A percentile compares a stretch with the other conserved stretches of the same genome.
These are phyloP conservation scores for Rotaria sp. DNA, from an alignment of 2,888 invertebrate genomes.

Conservation along the genomic window DNA sequence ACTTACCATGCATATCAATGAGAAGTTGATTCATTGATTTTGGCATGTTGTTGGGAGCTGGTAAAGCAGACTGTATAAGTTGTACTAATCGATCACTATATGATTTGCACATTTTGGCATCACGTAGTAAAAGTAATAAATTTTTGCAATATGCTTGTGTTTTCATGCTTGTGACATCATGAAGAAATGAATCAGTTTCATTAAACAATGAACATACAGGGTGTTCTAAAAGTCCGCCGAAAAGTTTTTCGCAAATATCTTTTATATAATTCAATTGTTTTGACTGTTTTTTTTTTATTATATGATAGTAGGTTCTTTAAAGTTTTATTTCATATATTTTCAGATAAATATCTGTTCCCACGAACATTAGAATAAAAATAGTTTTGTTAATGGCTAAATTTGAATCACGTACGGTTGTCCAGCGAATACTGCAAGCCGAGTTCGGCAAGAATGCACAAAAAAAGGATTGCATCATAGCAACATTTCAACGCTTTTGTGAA, in stretches of 20 bases:
- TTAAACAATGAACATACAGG: neutral
- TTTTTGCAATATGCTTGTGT: too few species aligned
- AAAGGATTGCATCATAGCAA: neutral
- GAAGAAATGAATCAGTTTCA: too few species aligned
- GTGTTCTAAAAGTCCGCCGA: neutral
- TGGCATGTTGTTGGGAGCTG: too few species aligned
- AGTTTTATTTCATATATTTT: neutral
- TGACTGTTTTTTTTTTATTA: neutral
- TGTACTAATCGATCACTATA: too few species aligned
- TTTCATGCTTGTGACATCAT: too few species aligned
- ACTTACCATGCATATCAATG: too few species aligned
- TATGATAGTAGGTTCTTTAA: neutral
- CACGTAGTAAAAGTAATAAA: too few species aligned
- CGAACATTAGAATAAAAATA: neutral
- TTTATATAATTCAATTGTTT: neutral
- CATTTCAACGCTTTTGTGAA: neutral
- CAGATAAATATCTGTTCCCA: neutral
- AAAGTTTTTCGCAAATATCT: neutral
- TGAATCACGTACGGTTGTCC: neutral
- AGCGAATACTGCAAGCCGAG: neutral
- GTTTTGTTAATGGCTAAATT: neutral
- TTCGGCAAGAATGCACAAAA: neutral
- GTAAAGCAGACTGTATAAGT: too few species aligned
- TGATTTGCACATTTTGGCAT: too few species aligned
- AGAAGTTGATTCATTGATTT: too few species aligned